Evolutionary conservation across 2,797 vertebrate species (phyloP).

Genomic region (Mus spretus): DNA sequence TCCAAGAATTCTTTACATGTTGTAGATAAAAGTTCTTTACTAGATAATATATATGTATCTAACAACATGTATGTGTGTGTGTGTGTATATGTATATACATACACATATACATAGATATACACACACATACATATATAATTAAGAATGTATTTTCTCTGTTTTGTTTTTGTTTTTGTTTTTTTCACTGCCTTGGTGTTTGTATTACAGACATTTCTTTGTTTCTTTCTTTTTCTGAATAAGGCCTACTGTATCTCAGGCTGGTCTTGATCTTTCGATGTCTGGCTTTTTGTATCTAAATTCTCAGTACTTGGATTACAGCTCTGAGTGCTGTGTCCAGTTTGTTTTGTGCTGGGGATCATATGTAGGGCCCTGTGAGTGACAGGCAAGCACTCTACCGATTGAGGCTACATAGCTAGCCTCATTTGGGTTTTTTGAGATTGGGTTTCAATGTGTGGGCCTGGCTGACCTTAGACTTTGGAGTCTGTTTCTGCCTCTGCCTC

Average conservation of each 20-base stretch:
- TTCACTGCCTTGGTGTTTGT: neutral
- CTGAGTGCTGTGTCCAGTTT: neutral
- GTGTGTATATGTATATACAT: too few species aligned
- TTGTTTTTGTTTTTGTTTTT: neutral
- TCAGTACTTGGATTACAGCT: neutral
- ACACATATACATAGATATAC: too few species aligned
- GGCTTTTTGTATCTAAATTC: neutral
- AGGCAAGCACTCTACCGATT: neutral
- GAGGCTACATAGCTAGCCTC: neutral
- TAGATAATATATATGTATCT: neutral
- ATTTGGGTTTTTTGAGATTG: neutral
- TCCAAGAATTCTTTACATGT: constrained; percentile 10
- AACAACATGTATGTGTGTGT: neutral
- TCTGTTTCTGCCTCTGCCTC: neutral
- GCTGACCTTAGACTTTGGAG: neutral
- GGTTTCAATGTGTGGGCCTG: neutral
- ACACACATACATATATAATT: neutral
- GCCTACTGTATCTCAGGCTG: neutral
- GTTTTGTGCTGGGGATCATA: neutral
- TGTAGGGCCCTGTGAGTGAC: neutral
- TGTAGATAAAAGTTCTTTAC: neutral
- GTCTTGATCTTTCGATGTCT: neutral
- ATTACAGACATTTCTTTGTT: neutral
- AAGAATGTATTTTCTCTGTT: neutral
- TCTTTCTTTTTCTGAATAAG: neutral